These are phyloP conservation scores for Synanthedon vespiformis DNA, from an alignment of 2,888 invertebrate genomes.

Conservation along the genomic window DNA sequence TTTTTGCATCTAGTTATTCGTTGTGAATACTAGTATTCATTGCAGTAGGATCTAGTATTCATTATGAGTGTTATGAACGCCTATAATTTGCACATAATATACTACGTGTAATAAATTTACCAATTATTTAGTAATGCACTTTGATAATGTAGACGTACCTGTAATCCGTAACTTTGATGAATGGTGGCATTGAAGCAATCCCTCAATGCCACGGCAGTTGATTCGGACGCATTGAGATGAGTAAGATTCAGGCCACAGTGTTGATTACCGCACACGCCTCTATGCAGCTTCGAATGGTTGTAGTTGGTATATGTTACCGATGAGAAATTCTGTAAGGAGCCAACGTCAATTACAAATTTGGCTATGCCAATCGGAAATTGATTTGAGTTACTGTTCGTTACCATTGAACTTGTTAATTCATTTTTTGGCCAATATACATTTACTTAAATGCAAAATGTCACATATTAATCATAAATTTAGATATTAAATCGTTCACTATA, in stretches of 20 bases:
- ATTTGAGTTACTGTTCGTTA: neutral
- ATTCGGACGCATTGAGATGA: conserved; percentile 33
- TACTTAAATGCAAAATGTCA: too few species aligned
- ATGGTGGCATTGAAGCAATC: conserved; percentile 43
- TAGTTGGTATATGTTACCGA: conserved; percentile 47
- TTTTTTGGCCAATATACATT: neutral
- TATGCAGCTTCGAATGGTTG: conserved; percentile 48
- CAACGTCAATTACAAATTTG: neutral
- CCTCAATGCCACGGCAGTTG: conserved; percentile 27
- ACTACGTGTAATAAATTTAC: too few species aligned
- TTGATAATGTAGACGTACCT: conserved; percentile 22
- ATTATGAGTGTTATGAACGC: too few species aligned
- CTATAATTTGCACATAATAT: too few species aligned
- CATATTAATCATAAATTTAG: too few species aligned
- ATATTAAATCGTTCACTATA: too few species aligned
- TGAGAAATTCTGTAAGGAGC: conserved; percentile 42
- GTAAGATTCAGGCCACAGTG: conserved; percentile 44
- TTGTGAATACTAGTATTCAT: too few species aligned
- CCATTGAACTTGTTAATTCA: neutral
- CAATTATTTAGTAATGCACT: too few species aligned
- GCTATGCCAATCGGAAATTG: neutral
- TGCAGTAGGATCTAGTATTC: too few species aligned
- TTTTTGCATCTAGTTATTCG: too few species aligned
- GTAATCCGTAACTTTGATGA: conserved; percentile 46
- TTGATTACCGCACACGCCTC: conserved; percentile 52